Evolutionary conservation across 2,797 vertebrate genomes (phyloP).

Genomic region (Sebastes steindachneri): DNA sequence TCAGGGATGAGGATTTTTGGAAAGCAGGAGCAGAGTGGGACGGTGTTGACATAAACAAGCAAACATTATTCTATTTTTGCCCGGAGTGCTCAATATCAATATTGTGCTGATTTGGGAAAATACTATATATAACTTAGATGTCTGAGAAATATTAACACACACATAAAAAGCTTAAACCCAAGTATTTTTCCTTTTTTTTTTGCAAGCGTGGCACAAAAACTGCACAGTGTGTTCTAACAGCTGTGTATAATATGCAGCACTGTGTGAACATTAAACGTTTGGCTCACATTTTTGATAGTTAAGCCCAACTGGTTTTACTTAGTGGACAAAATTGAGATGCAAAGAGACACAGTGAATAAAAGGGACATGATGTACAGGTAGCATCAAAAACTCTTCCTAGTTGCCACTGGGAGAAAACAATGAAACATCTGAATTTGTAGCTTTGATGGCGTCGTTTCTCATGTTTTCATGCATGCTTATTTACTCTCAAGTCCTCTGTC

Average conservation of each 20-base stretch:
- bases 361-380: background rate
- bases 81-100: constrained; percentile 19
- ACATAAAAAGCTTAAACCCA: background rate
- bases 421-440: background rate
- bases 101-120: constrained; percentile 26
- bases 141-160: background rate
- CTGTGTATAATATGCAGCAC: background rate
- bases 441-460: background rate
- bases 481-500: background rate
- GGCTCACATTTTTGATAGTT: background rate
- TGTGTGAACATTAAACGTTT: background rate
- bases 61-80: constrained; percentile 36
- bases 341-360: background rate
- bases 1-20: constrained; percentile 56
- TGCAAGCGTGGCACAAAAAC: background rate
- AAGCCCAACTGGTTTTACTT: background rate
- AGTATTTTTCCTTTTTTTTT: background rate
- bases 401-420: background rate
- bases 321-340: background rate
- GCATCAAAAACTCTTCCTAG: background rate
- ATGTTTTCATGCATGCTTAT: background rate
- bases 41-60: constrained; percentile 44
- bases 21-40: constrained; percentile 34
- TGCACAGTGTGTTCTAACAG: background rate
- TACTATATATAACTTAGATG: background rate